phyloP scores from a whole-genome alignment of 2,113 vertebrate genomes.

The Smithornis capensis region DNA sequence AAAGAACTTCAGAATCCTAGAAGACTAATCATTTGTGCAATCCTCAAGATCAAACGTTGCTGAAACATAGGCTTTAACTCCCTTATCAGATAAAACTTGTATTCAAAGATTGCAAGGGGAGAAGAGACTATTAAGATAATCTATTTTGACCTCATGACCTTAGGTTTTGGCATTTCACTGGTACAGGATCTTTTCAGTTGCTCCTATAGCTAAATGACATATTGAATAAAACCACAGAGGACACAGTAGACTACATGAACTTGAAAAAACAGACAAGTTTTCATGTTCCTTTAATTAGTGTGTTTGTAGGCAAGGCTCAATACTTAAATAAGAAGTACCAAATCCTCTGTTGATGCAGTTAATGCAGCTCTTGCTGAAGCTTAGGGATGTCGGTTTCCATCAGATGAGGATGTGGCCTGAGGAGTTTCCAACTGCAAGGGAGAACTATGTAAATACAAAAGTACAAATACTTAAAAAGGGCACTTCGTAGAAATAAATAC shows the following conservation, averaged over 20 bases:
- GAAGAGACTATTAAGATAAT: background rate
- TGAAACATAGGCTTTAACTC: conserved; percentile 7
- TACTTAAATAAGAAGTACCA: background rate
- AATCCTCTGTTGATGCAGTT: background rate
- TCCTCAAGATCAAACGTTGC: conserved; percentile 2
- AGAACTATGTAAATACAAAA: background rate
- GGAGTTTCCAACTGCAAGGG: background rate
- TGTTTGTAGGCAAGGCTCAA: background rate
- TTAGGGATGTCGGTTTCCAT: background rate
- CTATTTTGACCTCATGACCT: conserved; percentile 17
- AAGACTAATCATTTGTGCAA: background rate
- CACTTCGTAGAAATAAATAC: background rate
- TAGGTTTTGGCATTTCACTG: background rate
- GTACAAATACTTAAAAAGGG: background rate
- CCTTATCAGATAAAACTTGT: conserved; percentile 1
- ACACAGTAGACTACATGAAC: background rate
- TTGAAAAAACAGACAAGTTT: background rate
- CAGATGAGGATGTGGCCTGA: background rate
- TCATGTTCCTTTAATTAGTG: conserved; percentile 25
- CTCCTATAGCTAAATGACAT: background rate
- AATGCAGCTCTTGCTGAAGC: background rate
- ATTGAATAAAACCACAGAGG: background rate
- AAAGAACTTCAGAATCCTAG: background rate
- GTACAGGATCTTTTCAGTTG: background rate
- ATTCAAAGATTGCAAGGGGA: background rate